Conservation (phyloP, 2,888 invertebrate species). For the Odontocolon sp. region DNA sequence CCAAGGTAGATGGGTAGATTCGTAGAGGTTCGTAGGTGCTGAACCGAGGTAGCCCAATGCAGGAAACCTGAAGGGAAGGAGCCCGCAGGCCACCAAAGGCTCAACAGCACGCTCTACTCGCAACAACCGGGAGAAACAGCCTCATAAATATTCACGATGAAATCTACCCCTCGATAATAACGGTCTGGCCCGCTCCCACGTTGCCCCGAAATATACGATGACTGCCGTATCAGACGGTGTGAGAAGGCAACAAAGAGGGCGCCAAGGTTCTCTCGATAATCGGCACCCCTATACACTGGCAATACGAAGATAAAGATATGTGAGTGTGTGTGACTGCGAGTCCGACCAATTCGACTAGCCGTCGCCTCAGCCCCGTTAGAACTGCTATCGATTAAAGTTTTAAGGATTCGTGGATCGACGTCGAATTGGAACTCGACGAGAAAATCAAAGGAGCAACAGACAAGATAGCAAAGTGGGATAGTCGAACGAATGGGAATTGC, state of each 20-base stretch:
- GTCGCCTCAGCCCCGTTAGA: neutral
- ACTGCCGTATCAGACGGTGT: constrained; percentile 66
- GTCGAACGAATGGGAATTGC: constrained; percentile 25
- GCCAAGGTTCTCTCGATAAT: constrained; percentile 33
- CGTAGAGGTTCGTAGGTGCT: neutral
- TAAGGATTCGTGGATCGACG: neutral
- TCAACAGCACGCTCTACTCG: constrained; percentile 41
- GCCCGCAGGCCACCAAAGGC: constrained; percentile 46
- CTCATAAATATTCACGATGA: constrained; percentile 80
- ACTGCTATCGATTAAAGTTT: neutral
- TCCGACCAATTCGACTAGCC: neutral
- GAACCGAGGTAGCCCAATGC: constrained; percentile 43
- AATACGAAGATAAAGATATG: no score
- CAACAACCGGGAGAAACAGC: constrained; percentile 68
- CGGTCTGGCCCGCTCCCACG: constrained; percentile 62
- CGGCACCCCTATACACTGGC: no score
- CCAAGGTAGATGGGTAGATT: constrained; percentile 15
- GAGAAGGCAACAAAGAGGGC: constrained; percentile 51
- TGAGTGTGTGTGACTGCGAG: no score
- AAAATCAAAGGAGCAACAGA: neutral
- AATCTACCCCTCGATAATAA: constrained; percentile 81
- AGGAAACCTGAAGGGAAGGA: constrained; percentile 50
- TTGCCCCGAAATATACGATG: constrained; percentile 74
- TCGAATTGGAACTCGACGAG: neutral
- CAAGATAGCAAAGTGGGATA: neutral